Evolutionary conservation across 2,113 vertebrate genomes (phyloP).

Genomic region (Albula goreensis): DNA sequence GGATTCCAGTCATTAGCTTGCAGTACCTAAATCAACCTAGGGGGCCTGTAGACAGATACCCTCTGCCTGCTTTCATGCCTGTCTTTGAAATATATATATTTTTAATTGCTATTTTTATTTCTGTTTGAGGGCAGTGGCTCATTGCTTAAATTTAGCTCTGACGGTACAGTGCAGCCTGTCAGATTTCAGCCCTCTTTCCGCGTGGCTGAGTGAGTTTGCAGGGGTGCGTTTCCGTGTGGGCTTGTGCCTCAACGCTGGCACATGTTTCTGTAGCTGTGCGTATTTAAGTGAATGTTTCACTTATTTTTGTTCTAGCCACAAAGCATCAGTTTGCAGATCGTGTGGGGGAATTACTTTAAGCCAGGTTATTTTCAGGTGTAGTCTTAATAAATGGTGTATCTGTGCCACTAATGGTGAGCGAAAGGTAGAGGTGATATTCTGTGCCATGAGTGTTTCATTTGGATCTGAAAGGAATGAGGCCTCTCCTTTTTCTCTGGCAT

Average conservation of each 20-base stretch:
- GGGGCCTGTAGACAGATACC: not conserved
- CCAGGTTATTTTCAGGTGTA: too few species aligned
- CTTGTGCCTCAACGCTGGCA: too few species aligned
- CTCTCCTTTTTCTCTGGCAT: not conserved
- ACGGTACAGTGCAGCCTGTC: not conserved
- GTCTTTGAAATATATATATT: not conserved
- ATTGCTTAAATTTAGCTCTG: not conserved
- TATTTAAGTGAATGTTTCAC: not conserved
- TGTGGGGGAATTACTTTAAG: not conserved
- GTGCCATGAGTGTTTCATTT: slow-evolving; percentile 2
- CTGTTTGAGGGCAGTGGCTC: not conserved
- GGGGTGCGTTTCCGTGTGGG: too few species aligned
- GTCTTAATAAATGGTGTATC: not conserved
- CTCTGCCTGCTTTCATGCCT: not conserved
- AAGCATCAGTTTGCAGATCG: not conserved
- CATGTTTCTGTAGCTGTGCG: not conserved
- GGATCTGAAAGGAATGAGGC: not conserved
- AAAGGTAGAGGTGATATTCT: not conserved
- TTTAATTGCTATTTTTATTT: not conserved
- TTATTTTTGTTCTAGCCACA: not conserved
- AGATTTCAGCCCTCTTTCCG: not conserved
- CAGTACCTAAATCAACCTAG: not conserved
- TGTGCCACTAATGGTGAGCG: not conserved
- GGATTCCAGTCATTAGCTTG: not conserved
- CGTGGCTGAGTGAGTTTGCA: not conserved